Evolutionary conservation across 2,888 invertebrate species (phyloP), one percentile per base, ranked within the genome.

Genomic region (Hypomecis atomaria): DNA sequence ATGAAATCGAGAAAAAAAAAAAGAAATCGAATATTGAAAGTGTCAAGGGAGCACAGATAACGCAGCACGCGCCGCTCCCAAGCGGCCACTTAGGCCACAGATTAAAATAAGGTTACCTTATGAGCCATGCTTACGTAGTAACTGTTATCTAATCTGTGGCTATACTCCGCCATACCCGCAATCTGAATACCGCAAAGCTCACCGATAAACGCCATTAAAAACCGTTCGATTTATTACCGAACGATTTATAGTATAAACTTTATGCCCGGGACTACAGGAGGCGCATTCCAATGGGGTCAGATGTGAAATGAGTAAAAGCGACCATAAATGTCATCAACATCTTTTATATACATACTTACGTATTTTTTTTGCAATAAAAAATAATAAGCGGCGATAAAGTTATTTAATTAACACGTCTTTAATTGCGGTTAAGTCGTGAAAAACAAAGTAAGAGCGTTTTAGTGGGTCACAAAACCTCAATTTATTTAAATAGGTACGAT

Each of bases 141-240:
- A 23, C 23, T 23, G 3, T 23, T 23, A 23, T 23, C 23, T 23
- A 23, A 23, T 23, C 23, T 23, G 23, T 23, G 23, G 23, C 23
- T 23, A 23, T 23, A 76, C 64, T 65, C 52, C 53, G 49, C 59
- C 33, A 60, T 67, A 69, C 82, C 78, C 80, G 88, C 89, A 91
- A 92, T 92, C 92, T 89, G 92, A 91, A 92, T 89, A 89, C 91
- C 89, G 87, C 89, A 90, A 90, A 89, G 90, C 91, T 88, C 86
- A 90, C 86, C 87, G 92, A 92, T 92, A 92, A 92, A 90, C 89
- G 86, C 92, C 92, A 92, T 92, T 92, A 92, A 92, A 92, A 92
- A 88, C 89, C 88, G 82, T 90, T 92, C 92, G 92, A 92, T 92
- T 92, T 92, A 92, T 92, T 92, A 88, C 89, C 75, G 78, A 88